Evolutionary conservation across 1,140 invertebrate genomes (phyloP).

Genomic region (Monochamus saltuarius): DNA sequence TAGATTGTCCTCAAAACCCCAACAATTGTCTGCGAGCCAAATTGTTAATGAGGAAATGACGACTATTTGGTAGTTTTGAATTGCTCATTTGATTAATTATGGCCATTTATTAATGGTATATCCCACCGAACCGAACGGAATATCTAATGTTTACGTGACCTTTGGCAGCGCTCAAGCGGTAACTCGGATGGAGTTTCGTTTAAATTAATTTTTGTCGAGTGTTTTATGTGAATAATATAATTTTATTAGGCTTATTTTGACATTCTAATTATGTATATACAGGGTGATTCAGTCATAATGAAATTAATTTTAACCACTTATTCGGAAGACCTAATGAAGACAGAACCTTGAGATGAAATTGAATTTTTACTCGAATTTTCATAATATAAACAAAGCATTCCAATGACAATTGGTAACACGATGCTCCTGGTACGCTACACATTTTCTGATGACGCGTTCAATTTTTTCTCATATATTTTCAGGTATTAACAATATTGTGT

Average conservation of each 20-base stretch:
- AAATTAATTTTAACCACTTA: too few species aligned
- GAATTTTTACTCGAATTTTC: too few species aligned
- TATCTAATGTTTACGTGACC: background rate
- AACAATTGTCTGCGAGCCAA: constrained; percentile 8
- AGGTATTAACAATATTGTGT: too few species aligned
- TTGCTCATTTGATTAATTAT: constrained; percentile 10
- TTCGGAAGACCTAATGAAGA: too few species aligned
- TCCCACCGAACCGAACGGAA: background rate
- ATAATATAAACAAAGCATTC: too few species aligned
- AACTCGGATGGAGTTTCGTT: background rate
- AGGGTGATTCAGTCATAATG: too few species aligned
- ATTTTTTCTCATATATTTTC: too few species aligned
- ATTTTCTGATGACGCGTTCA: too few species aligned
- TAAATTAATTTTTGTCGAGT: background rate
- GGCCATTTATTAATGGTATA: background rate
- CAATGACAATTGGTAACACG: too few species aligned
- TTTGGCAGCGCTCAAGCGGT: background rate
- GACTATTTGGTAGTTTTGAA: constrained; percentile 12
- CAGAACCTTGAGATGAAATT: too few species aligned
- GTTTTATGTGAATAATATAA: background rate
- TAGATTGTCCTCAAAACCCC: constrained; percentile 9
- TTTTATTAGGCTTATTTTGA: background rate
- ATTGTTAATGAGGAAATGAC: constrained; percentile 12
- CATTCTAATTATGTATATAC: too few species aligned
- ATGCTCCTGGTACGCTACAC: too few species aligned